Percentiles rank a stretch among this genome's conserved stretches.
Evolutionary conservation across 1,140 invertebrate species (phyloP).

Genomic region (Drosophila truncata): DNA sequence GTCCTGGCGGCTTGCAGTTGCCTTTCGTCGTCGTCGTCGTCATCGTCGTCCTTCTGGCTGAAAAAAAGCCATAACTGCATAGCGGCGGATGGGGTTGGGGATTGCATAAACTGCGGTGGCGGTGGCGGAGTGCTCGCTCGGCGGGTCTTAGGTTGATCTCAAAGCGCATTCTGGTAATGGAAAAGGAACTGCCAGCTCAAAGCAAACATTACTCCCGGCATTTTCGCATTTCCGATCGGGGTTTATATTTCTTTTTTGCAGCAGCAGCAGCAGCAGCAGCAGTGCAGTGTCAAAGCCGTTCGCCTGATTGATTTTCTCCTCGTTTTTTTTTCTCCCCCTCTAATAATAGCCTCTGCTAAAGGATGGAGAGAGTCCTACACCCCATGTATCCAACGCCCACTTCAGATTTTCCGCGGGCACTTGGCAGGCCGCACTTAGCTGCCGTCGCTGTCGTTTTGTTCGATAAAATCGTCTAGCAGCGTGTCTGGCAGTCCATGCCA

Average conservation of each 20-base stretch:
- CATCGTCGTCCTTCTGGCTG: conserved; percentile 8
- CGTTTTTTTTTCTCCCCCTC: conserved; percentile 18
- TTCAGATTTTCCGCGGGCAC: conserved; percentile 64
- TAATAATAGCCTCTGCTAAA: conserved; percentile 53
- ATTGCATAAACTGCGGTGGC: conserved; percentile 26
- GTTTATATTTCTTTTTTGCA: conserved; percentile 1
- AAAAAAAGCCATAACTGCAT: conserved; percentile 23
- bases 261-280: conserved; percentile 9
- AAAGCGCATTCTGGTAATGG: conserved; percentile 44
- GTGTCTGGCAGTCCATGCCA: conserved; percentile 64
- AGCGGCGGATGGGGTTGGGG: conserved; percentile 7
- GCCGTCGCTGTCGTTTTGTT: conserved; percentile 63
- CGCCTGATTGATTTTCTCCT: conserved; percentile 74
- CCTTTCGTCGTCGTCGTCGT: conserved; percentile 7
- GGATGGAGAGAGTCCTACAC: neutral
- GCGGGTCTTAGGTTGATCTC: conserved; percentile 18
- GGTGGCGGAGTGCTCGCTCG: conserved; percentile 33
- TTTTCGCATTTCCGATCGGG: conserved; percentile 39
- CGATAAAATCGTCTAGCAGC: conserved; percentile 81
- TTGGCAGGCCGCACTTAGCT: conserved; percentile 64
- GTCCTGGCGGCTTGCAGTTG: conserved; percentile 19
- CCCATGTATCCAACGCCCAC: conserved; percentile 18
- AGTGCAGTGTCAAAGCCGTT: conserved; percentile 43
- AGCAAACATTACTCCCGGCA: conserved; percentile 37
- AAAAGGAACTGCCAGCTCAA: conserved; percentile 42